A percentile compares a stretch with the other conserved stretches of the same genome.
Evolutionary conservation across 2,113 vertebrate genomes (phyloP).

Genomic region (Nibea albiflora): DNA sequence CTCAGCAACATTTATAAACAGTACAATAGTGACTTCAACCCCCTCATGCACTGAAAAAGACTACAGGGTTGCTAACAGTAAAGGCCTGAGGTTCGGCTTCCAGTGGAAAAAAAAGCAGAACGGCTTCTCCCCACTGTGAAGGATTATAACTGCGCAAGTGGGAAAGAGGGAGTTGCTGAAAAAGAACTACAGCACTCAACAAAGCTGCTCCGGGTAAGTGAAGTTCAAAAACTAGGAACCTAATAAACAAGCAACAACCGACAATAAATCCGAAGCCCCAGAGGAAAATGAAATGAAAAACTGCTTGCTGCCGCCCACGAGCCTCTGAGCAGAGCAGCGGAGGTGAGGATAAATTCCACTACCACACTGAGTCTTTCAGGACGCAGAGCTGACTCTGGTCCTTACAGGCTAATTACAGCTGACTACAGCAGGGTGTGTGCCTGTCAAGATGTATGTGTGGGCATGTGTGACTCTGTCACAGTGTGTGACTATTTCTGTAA

Average conservation of each 20-base stretch:
- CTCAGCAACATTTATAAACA: background rate
- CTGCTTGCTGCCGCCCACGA: conserved; percentile 58
- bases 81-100: conserved; percentile 13
- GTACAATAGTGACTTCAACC: background rate
- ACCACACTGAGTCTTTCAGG: conserved; percentile 37
- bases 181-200: conserved; percentile 45
- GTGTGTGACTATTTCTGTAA: background rate
- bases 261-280: conserved; percentile 67
- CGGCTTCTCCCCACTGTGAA: conserved; percentile 32
- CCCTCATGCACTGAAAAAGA: conserved; percentile 1
- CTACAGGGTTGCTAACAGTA: background rate
- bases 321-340: conserved; percentile 45
- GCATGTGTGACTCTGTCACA: conserved; percentile 6
- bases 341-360: conserved; percentile 57
- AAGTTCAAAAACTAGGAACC: conserved; percentile 60
- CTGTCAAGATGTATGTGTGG: conserved; percentile 12
- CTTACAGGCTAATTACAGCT: conserved; percentile 63
- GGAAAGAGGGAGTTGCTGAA: conserved; percentile 41
- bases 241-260: conserved; percentile 69
- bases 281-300: conserved; percentile 72
- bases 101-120: conserved; percentile 5
- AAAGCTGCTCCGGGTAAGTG: conserved; percentile 53
- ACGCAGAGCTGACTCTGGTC: conserved; percentile 59
- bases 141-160: conserved; percentile 41
- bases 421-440: conserved; percentile 24